These are phyloP conservation scores for Petromus typicus DNA, from an alignment of 2,113 vertebrate genomes.

Conservation along the genomic window DNA sequence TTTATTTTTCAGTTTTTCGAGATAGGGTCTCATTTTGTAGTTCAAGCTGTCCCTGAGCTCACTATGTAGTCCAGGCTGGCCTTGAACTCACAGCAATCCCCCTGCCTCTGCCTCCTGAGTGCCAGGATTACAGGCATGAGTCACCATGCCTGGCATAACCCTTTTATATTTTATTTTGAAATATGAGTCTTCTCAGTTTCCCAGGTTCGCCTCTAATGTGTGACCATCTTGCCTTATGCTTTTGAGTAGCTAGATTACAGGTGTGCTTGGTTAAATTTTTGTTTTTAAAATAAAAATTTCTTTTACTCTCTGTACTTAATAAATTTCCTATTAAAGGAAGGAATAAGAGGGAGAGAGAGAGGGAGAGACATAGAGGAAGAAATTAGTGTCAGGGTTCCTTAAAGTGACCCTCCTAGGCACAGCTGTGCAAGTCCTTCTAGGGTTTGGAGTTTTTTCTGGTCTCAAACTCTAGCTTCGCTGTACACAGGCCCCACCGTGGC, in stretches of 20 bases:
- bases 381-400: neutral
- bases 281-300: neutral
- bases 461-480: rapidly evolving
- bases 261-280: neutral
- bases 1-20: too few relatives aligned
- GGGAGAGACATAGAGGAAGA: neutral
- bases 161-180: neutral
- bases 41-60: too few relatives aligned
- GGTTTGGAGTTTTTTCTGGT: neutral
- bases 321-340: constrained; percentile 12
- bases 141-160: too few relatives aligned
- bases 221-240: neutral
- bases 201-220: neutral
- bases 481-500: neutral
- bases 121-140: too few relatives aligned
- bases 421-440: neutral
- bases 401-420: neutral
- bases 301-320: neutral
- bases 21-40: too few relatives aligned
- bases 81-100: too few relatives aligned
- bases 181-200: neutral
- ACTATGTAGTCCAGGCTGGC: too few relatives aligned
- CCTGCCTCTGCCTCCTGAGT: too few relatives aligned
- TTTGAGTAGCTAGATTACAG: neutral
- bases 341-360: neutral